A percentile compares a stretch with the other conserved stretches of the same genome.
phyloP scores from a whole-genome alignment of 2,888 invertebrate genomes.

The Drosophila ezoana region DNA sequence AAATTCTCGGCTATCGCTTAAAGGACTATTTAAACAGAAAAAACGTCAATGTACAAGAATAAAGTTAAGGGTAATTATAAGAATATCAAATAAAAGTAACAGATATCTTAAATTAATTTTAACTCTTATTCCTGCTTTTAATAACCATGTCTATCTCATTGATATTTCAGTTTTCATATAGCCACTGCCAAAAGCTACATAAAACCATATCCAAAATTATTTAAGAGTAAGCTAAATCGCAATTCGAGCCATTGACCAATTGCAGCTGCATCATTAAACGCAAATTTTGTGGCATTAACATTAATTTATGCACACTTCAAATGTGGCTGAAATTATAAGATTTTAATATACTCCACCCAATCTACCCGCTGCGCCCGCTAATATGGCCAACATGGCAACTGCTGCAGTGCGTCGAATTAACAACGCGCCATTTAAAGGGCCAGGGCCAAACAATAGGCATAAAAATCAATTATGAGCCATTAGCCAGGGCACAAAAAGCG shows the following conservation, averaged over 20 bases:
- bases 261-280: slow-evolving; percentile 63
- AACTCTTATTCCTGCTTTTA: too few species aligned
- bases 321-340: slow-evolving; percentile 74
- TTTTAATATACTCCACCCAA: slow-evolving; percentile 61
- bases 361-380: neutral
- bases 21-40: too few species aligned
- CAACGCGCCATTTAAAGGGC: slow-evolving; percentile 68
- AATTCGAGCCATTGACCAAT: slow-evolving; percentile 23
- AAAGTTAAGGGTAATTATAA: too few species aligned
- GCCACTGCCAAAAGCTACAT: neutral
- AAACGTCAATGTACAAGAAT: too few species aligned
- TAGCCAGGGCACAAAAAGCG: slow-evolving; percentile 60
- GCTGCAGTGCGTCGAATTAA: slow-evolving; percentile 71
- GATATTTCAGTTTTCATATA: too few species aligned
- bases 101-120: too few species aligned
- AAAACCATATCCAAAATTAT: slow-evolving; percentile 6
- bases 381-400: slow-evolving; percentile 1
- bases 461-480: slow-evolving; percentile 80
- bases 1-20: too few species aligned
- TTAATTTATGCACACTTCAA: slow-evolving; percentile 71
- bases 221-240: slow-evolving; percentile 7
- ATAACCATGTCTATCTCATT: too few species aligned
- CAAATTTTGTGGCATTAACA: slow-evolving; percentile 57
- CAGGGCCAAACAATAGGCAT: slow-evolving; percentile 72
- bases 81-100: too few species aligned